Evolutionary conservation across 2,797 vertebrate species (phyloP).

Genomic region (Tympanoctomys barrerae): DNA sequence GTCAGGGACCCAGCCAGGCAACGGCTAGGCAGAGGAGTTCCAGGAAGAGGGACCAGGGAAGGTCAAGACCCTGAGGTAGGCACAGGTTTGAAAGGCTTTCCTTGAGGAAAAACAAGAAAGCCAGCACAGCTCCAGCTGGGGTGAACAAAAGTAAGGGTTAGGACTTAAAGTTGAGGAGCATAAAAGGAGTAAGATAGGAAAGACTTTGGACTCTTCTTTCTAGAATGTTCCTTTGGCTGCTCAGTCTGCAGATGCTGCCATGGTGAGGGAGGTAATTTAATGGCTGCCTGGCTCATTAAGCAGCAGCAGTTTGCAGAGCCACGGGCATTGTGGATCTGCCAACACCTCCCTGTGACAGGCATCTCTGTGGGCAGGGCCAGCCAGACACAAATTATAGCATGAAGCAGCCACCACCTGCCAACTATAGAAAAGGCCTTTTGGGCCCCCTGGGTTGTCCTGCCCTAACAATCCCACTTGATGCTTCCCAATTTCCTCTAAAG

Average conservation of each 20-base stretch:
- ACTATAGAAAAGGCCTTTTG: background rate
- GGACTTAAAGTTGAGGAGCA: background rate
- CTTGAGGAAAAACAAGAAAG: background rate
- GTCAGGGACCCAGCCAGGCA: background rate
- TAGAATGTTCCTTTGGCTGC: constrained; percentile 29
- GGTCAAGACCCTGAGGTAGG: background rate
- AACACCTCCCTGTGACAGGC: constrained; percentile 4
- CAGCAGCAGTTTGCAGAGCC: constrained; percentile 63
- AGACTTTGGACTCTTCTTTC: constrained; percentile 8
- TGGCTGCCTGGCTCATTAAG: constrained; percentile 64
- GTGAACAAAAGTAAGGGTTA: background rate
- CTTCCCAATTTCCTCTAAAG: constrained; percentile 7
- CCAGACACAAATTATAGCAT: constrained; percentile 58
- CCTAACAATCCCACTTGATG: background rate
- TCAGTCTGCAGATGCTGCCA: background rate
- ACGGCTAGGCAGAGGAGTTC: background rate
- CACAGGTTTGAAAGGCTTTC: background rate
- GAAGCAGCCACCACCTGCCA: constrained; percentile 48
- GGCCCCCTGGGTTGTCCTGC: background rate
- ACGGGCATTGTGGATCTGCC: background rate
- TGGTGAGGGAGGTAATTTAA: constrained; percentile 16
- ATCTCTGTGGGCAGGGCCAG: constrained; percentile 16
- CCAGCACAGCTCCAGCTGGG: background rate
- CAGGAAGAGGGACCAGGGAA: background rate
- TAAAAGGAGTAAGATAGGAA: background rate